phyloP scores from a whole-genome alignment of 2,888 invertebrate genomes.

The Pyrrhia umbra region DNA sequence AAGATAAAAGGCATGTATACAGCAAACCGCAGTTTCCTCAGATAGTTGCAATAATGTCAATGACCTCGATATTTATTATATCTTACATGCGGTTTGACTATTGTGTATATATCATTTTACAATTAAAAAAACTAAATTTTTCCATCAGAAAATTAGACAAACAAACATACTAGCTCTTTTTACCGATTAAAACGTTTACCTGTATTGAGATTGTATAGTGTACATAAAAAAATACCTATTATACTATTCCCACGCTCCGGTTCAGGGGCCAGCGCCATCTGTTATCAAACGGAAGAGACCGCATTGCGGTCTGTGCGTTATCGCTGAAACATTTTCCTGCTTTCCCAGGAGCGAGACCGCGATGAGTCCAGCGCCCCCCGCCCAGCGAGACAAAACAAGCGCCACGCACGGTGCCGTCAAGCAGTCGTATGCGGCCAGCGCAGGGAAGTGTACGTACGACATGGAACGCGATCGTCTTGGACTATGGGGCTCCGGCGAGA shows the following conservation, averaged over 20 bases:
- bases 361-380: conserved; percentile 86
- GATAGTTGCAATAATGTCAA: conserved; percentile 32
- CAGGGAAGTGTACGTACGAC: conserved; percentile 77
- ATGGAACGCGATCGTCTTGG: conserved; percentile 92
- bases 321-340: conserved; percentile 85
- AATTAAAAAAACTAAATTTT: background rate
- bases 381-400: conserved; percentile 82
- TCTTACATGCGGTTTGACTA: conserved; percentile 36
- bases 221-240: conserved; percentile 3
- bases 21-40: conserved; percentile 42
- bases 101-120: conserved; percentile 7
- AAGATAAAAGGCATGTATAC: conserved; percentile 7
- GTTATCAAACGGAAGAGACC: conserved; percentile 78
- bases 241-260: conserved; percentile 59
- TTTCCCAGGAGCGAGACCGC: conserved; percentile 89
- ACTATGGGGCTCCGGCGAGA: conserved; percentile 91
- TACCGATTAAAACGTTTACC: background rate
- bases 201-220: background rate
- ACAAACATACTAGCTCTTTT: background rate
- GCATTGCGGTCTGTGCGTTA: conserved; percentile 74
- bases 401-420: conserved; percentile 69
- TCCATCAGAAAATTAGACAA: background rate
- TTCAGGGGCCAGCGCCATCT: conserved; percentile 80
- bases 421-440: conserved; percentile 78
- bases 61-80: conserved; percentile 29